Percentiles rank a stretch among this genome's conserved stretches.
Conservation (phyloP, 2,113 vertebrate species). For the Mungos mungo region DNA sequence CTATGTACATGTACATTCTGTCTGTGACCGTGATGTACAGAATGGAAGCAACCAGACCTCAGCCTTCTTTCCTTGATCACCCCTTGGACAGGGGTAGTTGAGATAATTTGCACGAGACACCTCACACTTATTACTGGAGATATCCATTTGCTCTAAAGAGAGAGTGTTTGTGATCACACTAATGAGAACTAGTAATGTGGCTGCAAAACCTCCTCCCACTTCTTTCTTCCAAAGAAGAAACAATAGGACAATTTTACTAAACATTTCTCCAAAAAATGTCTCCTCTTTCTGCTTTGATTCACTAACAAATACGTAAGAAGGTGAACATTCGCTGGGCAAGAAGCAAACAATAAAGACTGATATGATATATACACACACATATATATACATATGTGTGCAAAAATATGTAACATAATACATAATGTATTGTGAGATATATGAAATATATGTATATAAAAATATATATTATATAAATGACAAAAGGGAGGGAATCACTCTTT, state of each 20-base stretch:
- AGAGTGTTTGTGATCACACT: not conserved
- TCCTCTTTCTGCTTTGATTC: not conserved
- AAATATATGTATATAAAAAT: not conserved
- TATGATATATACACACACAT: not conserved
- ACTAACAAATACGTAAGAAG: not conserved
- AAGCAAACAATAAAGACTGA: not conserved
- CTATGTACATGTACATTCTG: not conserved
- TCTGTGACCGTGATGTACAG: not conserved
- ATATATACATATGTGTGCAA: too few species aligned
- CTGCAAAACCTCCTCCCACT: not conserved
- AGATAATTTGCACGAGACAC: not conserved
- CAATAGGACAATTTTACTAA: not conserved
- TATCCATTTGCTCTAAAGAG: not conserved
- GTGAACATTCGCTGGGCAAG: not conserved
- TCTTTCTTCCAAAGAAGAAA: not conserved
- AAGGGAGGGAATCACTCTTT: not conserved
- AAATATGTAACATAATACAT: not conserved
- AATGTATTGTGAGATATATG: not conserved
- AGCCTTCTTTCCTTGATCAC: not conserved
- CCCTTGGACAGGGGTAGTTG: not conserved
- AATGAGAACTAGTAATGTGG: not conserved
- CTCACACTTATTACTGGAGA: not conserved
- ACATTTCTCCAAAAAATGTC: not conserved
- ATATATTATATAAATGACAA: not conserved
- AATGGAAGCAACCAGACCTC: not conserved